These are phyloP conservation scores for Dioctria rufipes DNA, from an alignment of 2,888 invertebrate genomes.

Conservation along the genomic window DNA sequence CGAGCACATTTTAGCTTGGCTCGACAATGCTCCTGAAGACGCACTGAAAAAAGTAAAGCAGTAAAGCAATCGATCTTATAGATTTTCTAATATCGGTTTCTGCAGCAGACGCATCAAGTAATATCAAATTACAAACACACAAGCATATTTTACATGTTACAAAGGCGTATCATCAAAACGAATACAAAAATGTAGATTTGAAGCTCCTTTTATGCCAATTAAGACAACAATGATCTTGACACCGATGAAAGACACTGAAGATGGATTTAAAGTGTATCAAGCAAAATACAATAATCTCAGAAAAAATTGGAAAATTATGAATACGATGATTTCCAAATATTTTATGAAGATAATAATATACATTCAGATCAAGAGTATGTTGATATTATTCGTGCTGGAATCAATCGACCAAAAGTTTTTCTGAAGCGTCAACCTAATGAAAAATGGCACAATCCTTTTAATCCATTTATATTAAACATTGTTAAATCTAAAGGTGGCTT, in stretches of 20 bases:
- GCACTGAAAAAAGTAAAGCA: slow-evolving; percentile 57
- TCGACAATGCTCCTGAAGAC: slow-evolving; percentile 64
- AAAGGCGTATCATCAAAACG: slow-evolving; percentile 59
- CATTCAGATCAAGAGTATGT: slow-evolving; percentile 63
- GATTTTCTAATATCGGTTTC: slow-evolving; percentile 34
- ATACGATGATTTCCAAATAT: slow-evolving; percentile 63
- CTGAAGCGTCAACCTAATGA: slow-evolving; percentile 64
- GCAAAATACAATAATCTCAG: slow-evolving; percentile 60
- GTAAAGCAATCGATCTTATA: slow-evolving; percentile 59
- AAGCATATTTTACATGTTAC: too few species aligned
- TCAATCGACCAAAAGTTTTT: slow-evolving; percentile 66
- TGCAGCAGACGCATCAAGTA: slow-evolving; percentile 59
- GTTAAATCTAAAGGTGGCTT: too few species aligned
- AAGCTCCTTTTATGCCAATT: slow-evolving; percentile 64
- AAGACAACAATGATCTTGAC: slow-evolving; percentile 61
- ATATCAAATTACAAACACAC: slow-evolving; percentile 62
- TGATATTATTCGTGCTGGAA: slow-evolving; percentile 63
- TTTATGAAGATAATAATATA: slow-evolving; percentile 63
- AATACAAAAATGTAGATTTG: slow-evolving; percentile 64
- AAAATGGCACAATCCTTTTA: slow-evolving; percentile 69
- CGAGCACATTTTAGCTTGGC: slow-evolving; percentile 63
- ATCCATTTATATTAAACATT: slow-evolving; percentile 67
- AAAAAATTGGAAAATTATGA: slow-evolving; percentile 63
- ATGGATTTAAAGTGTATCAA: too few species aligned
- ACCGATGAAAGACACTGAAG: slow-evolving; percentile 61